Evolutionary conservation across 2,888 invertebrate species (phyloP), one percentile per base, ranked within the genome.

Genomic region (Xestobium rufovillosum): DNA sequence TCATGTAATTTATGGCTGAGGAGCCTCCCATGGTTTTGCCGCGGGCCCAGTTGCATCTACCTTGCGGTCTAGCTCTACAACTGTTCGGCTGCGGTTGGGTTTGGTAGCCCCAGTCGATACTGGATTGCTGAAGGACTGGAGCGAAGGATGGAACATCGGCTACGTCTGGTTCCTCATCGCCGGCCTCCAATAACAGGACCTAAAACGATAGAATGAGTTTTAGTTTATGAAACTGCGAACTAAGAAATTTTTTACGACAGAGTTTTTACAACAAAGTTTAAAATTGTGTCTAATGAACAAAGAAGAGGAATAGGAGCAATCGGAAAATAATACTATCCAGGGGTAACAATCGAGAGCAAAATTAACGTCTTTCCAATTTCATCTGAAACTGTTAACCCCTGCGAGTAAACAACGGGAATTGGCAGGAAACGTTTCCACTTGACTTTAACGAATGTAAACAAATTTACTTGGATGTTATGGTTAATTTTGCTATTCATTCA

Each of bases 21-120:
- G 75, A 74, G 1, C 82, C 82, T 4, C 81, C 82, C 70, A 81
- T 73, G 0, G 77, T 73, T 57, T 71, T 76, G 3, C 81, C 78
- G 34, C 73, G 60, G 1, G 73, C 65, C 80, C 80, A 79, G 4
- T 67, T 52, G 41, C 80, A 80, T 2, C 71, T 68, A 10, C 71
- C 70, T 2, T 71, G 70, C 26, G 68, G 64, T 47, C 74, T 69
- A 0, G 78, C 73, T 30, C 73, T 61, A 48, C 80, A 81, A 1
- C 73, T 71, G 45, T 71, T 55, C 41, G 73, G 68, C 39, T 78
- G 74, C 1, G 78, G 78, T 52, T 78, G 78, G 0, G 82, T 81
- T 32, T 72, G 63, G 57, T 80, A 83, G 48, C 68, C 69, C 83
- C 83, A 84, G 56, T 83, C 83, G 16, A 83, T 73, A 51, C 69